Evolutionary conservation across 2,888 invertebrate genomes (phyloP).

Genomic region (Anthophora plumipes): DNA sequence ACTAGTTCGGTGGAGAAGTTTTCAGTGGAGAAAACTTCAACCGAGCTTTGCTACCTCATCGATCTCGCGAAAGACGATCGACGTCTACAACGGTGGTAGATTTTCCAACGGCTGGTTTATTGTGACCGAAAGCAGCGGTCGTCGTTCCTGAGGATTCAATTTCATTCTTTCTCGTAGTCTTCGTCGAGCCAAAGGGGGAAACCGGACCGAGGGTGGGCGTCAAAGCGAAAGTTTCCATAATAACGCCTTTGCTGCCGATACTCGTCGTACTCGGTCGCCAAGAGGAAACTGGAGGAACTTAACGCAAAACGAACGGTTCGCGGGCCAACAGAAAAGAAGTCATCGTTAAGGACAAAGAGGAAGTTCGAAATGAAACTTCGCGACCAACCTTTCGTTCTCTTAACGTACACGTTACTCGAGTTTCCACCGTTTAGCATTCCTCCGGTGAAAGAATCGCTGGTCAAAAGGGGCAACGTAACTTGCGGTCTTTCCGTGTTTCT

Average conservation of each 20-base stretch:
- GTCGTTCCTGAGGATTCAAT: slow-evolving; percentile 45
- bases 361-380: neutral
- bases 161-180: slow-evolving; percentile 46
- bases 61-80: slow-evolving; percentile 28
- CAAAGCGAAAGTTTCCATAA: slow-evolving; percentile 64
- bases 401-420: neutral
- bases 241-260: slow-evolving; percentile 51
- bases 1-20: slow-evolving; percentile 39
- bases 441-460: neutral
- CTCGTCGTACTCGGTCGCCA: slow-evolving; percentile 16
- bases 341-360: slow-evolving; percentile 1
- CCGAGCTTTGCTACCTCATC: slow-evolving; percentile 23
- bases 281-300: slow-evolving; percentile 23
- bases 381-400: neutral
- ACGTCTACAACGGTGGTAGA: slow-evolving; percentile 34
- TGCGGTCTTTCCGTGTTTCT: slow-evolving; percentile 6
- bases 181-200: slow-evolving; percentile 10
- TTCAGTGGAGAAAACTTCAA: slow-evolving; percentile 31
- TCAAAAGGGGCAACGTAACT: neutral
- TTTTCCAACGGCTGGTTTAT: slow-evolving; percentile 44
- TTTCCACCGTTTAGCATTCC: neutral
- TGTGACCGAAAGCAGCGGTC: slow-evolving; percentile 28
- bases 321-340: neutral
- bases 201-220: slow-evolving; percentile 44
- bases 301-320: slow-evolving; percentile 22